Evolutionary conservation across 2,113 vertebrate species (phyloP).

Genomic region (Saccopteryx bilineata): DNA sequence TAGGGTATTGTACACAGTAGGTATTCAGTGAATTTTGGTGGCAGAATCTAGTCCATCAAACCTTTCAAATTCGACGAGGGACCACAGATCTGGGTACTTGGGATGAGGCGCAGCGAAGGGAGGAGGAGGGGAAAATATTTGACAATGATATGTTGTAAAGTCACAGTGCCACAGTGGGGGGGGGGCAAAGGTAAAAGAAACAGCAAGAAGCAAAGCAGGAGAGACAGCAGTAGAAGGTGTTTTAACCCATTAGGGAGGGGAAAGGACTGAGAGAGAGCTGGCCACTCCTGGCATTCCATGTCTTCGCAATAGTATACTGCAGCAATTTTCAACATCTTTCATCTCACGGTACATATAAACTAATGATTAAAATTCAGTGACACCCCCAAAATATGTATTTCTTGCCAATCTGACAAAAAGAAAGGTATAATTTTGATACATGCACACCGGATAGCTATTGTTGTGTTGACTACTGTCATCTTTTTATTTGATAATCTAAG

Average conservation of each 20-base stretch:
- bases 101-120: neutral
- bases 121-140: rapidly evolving
- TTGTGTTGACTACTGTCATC: too few species aligned
- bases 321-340: too few species aligned
- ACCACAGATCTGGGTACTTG: neutral
- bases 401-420: too few species aligned
- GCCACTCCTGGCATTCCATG: rapidly evolving
- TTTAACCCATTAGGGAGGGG: rapidly evolving
- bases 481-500: too few species aligned
- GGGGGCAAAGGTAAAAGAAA: neutral
- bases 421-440: too few species aligned
- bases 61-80: neutral
- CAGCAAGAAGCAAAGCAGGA: neutral
- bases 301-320: neutral
- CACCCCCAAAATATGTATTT: too few species aligned
- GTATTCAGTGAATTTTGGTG: neutral
- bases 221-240: rapidly evolving
- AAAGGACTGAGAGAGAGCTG: rapidly evolving
- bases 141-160: neutral
- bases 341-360: too few species aligned
- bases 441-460: too few species aligned
- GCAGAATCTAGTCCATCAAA: neutral
- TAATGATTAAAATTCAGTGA: too few species aligned
- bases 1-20: neutral
- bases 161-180: rapidly evolving